Evolutionary conservation across 2,797 vertebrate genomes (phyloP), one percentile per base, ranked within the genome.

Genomic region (Sebastes minor): DNA sequence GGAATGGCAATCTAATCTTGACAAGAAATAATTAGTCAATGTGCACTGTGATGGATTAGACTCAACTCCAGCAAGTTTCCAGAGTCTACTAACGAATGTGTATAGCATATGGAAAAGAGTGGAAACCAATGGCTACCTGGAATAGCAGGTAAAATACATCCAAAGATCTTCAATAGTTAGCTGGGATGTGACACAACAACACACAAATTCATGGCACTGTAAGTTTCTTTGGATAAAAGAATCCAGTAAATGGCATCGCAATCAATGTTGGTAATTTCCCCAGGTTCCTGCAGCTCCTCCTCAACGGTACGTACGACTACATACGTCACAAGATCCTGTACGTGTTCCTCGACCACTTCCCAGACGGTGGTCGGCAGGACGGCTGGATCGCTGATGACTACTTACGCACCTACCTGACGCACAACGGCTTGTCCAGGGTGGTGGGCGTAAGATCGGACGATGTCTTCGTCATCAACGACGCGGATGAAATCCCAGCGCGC

Each of bases 321-420:
- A 91, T 99, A 72, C 97, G 96, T 18, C 97, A 97, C 93, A 99
- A 99, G 94, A 95, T 99, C 88, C 95, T 99, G 32, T 99, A 99
- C 0, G 97, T 99, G 88, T 99, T 98, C 93, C 96, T 99, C 61
- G 96, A 99, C 94, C 99, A 99, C 92, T 99, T 99, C 46, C 99
- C 99, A 0, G 96, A 95, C 0, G 98, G 99, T 0, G 99, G 99
- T 2, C 96, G 97, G 60, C 98, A 99, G 94, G 98, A 99, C 0
- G 99, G 99, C 75, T 99, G 99, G 99, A 99, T 99, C 6, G 98
- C 97, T 0, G 99, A 99, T 0, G 98, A 99, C 92, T 99, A 99
- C 90, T 92, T 99, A 90, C 97, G 99, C 25, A 99, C 99, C 30
- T 99, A 97, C 86, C 96, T 99, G 78, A 98, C 98, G 0, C 96